Evolutionary conservation across 2,888 invertebrate genomes (phyloP).

Genomic region (Aphelenchoides bicaudatus): DNA sequence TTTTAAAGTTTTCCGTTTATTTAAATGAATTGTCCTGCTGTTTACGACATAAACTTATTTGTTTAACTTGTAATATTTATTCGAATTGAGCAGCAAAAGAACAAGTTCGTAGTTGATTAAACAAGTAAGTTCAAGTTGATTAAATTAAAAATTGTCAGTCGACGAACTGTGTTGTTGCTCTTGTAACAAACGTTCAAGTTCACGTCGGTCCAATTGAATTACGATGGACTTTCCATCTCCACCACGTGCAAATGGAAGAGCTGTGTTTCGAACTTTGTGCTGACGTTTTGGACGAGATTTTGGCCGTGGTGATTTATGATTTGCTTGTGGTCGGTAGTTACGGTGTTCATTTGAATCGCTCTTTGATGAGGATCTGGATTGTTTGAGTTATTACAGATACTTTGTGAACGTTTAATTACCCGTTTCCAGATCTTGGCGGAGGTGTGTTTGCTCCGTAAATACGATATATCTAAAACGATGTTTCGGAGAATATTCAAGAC

Average conservation of each 20-base stretch:
- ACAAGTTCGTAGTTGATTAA: too few relatives aligned
- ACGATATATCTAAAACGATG: slow-evolving; percentile 14
- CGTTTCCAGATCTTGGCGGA: slow-evolving; percentile 24
- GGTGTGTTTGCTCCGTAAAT: slow-evolving; percentile 11
- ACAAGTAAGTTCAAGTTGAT: too few relatives aligned
- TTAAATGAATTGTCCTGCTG: too few relatives aligned
- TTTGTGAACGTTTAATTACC: slow-evolving; percentile 15
- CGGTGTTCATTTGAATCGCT: neutral
- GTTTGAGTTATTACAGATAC: neutral
- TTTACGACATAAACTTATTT: too few relatives aligned
- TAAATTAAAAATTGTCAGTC: too few relatives aligned
- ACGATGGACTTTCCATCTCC: slow-evolving; percentile 25
- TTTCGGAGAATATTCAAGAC: neutral
- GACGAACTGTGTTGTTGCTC: neutral
- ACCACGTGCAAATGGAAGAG: neutral
- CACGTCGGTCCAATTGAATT: slow-evolving; percentile 29
- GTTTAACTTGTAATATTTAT: too few relatives aligned
- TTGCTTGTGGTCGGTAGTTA: neutral
- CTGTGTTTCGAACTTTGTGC: neutral
- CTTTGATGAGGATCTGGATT: slow-evolving; percentile 6
- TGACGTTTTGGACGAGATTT: neutral
- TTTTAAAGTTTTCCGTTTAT: too few relatives aligned
- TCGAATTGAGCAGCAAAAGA: too few relatives aligned
- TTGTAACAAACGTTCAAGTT: slow-evolving; percentile 29
- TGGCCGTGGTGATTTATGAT: neutral